Evolutionary conservation across 1,140 invertebrate species (phyloP), one percentile per base, ranked within the genome.

Genomic region (Diorhabda elongata): DNA sequence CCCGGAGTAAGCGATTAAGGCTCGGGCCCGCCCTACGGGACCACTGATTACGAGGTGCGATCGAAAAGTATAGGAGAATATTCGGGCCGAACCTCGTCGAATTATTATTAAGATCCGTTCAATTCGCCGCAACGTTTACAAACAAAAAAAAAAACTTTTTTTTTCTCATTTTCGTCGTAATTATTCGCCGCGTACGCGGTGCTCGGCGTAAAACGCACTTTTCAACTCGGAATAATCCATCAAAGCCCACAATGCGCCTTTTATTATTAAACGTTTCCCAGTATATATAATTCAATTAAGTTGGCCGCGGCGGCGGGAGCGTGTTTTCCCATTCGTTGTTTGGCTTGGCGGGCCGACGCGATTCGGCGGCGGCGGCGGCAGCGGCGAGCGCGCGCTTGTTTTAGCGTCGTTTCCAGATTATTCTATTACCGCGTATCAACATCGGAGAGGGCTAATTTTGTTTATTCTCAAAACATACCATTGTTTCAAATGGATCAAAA

Each of bases 401-500:
- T 71, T 72, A 65, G 69, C 68, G 70, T 69, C 68, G 75, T 69
- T 74, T 76, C 75, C 79, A 82, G 81, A 82, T 82, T 82, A 82
- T 82, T 82, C 81, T 82, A 82, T 82, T 82, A 82, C 81, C 77
- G 77, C 74, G 79, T 80, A 82, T 81, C 81, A 82, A 81, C 81
- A 82, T 78, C 77, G 75, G 75, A 75, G 74, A 76, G 76, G 76
- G 76, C 75, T 81, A 81, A 81, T 81, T 80, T 81, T 81, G 80
- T 82, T 82, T 81, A 80, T 75, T 80, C 75, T 80, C 77, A 81
- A 80, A 82, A 82, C 81, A 82, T 75, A 76, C 73, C 79, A 81
- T 81, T 81, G 80, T 81, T 81, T 81, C 80, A 78, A 80, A 76
- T 80, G 80, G 80, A 81, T 81, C 79, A 81, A 81, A 81, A 81